These are phyloP conservation scores for Aporrectodea caliginosa DNA, from an alignment of 1,140 invertebrate species.

Conservation along the genomic window DNA sequence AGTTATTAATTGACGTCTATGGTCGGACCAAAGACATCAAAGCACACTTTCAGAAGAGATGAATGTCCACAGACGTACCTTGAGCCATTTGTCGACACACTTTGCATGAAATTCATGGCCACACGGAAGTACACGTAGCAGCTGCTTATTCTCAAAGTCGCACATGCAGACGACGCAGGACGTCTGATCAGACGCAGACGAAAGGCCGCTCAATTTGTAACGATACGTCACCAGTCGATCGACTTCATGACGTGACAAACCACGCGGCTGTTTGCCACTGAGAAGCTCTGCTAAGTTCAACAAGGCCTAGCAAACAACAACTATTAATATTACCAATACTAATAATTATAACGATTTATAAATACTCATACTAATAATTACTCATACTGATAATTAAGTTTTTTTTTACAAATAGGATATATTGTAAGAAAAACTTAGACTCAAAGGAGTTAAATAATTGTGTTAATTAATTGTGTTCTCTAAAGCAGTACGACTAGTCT, in stretches of 20 bases:
- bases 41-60: not conserved
- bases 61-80: conserved; percentile 64
- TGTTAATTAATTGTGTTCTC: not conserved
- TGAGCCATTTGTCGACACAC: conserved; percentile 95
- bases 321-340: too few species aligned
- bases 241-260: conserved; percentile 78
- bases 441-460: not conserved
- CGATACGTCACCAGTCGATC: conserved; percentile 83
- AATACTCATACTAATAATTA: too few species aligned
- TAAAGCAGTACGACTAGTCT: too few species aligned
- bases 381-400: not conserved
- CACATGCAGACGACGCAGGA: conserved; percentile 96
- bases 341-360: too few species aligned
- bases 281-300: conserved; percentile 75
- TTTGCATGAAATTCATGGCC: conserved; percentile 93
- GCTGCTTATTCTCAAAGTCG: conserved; percentile 85
- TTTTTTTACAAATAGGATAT: not conserved
- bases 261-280: conserved; percentile 79
- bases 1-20: not conserved
- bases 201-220: conserved; percentile 67
- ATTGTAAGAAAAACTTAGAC: not conserved
- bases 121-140: conserved; percentile 83
- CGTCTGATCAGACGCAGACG: conserved; percentile 76
- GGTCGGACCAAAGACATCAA: not conserved
- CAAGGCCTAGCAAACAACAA: conserved; percentile 60